phyloP scores from a whole-genome alignment of 2,888 invertebrate species.

The Xestia xanthographa region DNA sequence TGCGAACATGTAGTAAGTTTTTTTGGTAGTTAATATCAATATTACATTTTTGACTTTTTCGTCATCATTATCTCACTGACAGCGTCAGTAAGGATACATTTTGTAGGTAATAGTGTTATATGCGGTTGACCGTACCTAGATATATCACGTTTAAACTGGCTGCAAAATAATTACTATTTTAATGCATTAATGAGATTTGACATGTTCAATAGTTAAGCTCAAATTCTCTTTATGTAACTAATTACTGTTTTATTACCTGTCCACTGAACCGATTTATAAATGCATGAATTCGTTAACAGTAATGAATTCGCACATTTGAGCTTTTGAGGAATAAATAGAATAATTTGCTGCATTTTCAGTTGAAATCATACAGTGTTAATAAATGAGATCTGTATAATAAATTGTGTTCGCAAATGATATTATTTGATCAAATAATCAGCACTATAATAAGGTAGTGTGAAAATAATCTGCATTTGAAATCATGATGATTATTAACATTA shows the following conservation, averaged over 20 bases:
- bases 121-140: background rate
- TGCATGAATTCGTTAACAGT: background rate
- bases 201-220: background rate
- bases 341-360: background rate
- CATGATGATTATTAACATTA: background rate
- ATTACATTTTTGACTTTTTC: background rate
- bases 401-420: background rate
- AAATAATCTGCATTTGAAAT: conserved; percentile 13
- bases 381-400: background rate
- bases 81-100: background rate
- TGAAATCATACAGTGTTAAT: background rate
- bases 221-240: background rate
- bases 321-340: background rate
- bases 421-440: background rate
- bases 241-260: conserved; percentile 6
- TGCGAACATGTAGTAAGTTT: background rate
- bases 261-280: background rate
- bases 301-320: conserved; percentile 5
- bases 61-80: background rate
- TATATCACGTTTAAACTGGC: background rate
- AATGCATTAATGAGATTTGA: background rate
- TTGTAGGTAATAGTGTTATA: background rate
- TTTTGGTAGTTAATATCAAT: background rate
- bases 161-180: background rate
- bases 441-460: background rate